These are phyloP conservation scores for Argynnis bischoffii DNA, from an alignment of 2,888 invertebrate genomes.

Conservation along the genomic window DNA sequence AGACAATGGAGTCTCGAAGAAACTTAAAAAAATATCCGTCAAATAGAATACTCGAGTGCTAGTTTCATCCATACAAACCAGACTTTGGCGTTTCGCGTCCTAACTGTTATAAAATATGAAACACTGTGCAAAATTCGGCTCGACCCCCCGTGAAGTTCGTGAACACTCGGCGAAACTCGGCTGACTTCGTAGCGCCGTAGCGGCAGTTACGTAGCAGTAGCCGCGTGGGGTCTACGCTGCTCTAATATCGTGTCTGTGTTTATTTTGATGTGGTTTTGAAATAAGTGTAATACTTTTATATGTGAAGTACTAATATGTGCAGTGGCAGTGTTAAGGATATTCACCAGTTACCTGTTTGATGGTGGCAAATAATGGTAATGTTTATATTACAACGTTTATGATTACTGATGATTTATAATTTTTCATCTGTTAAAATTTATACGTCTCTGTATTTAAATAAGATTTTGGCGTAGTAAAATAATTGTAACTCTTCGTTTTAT, in stretches of 20 bases:
- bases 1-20: constrained; percentile 57
- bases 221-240: constrained; percentile 54
- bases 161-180: constrained; percentile 57
- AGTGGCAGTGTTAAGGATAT: constrained; percentile 55
- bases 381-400: constrained; percentile 42
- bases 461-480: too few relatives aligned
- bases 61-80: constrained; percentile 74
- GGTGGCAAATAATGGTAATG: constrained; percentile 75
- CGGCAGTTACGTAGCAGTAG: constrained; percentile 70
- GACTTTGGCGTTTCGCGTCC: constrained; percentile 78
- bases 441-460: too few relatives aligned
- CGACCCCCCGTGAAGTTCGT: constrained; percentile 55
- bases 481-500: too few relatives aligned
- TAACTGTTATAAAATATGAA: constrained; percentile 81
- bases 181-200: constrained; percentile 65
- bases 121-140: constrained; percentile 74
- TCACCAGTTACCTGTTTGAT: constrained; percentile 58
- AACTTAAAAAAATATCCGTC: constrained; percentile 67
- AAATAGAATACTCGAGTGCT: constrained; percentile 66
- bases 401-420: not conserved
- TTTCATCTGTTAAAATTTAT: not conserved
- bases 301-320: constrained; percentile 61
- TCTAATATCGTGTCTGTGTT: constrained; percentile 64
- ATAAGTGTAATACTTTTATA: constrained; percentile 23
- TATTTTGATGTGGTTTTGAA: constrained; percentile 46